Evolutionary conservation across 92 coral and sea anemone species (phyloP), one percentile per base, ranked within the genome.

Genomic region (Scolanthus callimorphus): DNA sequence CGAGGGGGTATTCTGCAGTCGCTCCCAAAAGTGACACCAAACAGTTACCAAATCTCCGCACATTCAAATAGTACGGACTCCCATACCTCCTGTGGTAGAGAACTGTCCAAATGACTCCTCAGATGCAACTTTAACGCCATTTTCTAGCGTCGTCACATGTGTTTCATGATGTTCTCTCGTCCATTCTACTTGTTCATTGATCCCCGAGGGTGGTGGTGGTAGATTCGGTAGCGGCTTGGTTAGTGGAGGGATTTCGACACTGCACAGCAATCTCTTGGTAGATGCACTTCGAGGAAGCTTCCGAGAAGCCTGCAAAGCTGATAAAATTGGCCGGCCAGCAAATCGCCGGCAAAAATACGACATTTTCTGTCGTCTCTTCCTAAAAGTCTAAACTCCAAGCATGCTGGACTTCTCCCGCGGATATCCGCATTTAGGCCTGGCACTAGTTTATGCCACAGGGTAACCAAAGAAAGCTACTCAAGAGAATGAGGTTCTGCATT

Each of bases 21-120:
- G n/a, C n/a, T n/a, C n/a, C n/a, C n/a, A n/a, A n/a, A n/a, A n/a
- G n/a, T n/a, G n/a, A n/a, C n/a, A n/a, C n/a, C n/a, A n/a, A n/a
- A n/a, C n/a, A n/a, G n/a, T n/a, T n/a, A n/a, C n/a, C n/a, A n/a
- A n/a, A n/a, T n/a, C n/a, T n/a, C n/a, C n/a, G n/a, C n/a, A n/a
- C n/a, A n/a, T n/a, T n/a, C n/a, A n/a, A n/a, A n/a, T n/a, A n/a
- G n/a, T n/a, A n/a, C n/a, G n/a, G n/a, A n/a, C n/a, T n/a, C n/a
- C 45, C 97, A 39, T 11, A 92, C 98, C 98, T 44, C 98, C 98
- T 12, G 88, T 86, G 17, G 98, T 92, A 30, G 98, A 92, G 30
- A 92, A 92, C 74, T 92, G 98, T 10, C 98, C 98, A 78, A 92
- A 92, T 0, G 96, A 88, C 29, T 92, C 95, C 58, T 92, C 98